Evolutionary conservation across 2,797 vertebrate species (phyloP), one percentile per base, ranked within the genome.

Genomic region (Gobio occitaniae): DNA sequence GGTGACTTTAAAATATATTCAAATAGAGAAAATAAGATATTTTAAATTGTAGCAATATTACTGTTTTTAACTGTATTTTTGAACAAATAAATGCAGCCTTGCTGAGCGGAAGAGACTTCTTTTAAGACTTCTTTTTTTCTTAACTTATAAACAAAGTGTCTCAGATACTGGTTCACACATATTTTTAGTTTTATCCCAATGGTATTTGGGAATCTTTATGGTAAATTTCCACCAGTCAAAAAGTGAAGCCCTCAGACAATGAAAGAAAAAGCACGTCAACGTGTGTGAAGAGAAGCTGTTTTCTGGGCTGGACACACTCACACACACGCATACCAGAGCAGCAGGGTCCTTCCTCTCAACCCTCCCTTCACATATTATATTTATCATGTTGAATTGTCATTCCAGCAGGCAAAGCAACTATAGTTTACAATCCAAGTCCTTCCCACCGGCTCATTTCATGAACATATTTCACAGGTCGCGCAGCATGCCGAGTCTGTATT

Each of bases 281-380:
- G 11, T 61, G 38, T 87, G 68, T 69, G 74, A 66, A 79, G 15
- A 41, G 48, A 78, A 12, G 59, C 29, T 65, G 65, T 59, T 68
- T 50, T 72, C 17, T 82, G 69, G 38, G 38, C 54, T 72, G n/a
- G 52, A 65, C 13, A 7, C 10, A 65, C 63, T 7, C 13, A 25
- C 41, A 13, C 74, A 61, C 66, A 82, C 13, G 54, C 59, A 88
- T 80, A 85, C 75, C 54, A 78, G 78, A 89, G 84, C 86, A 82
- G 82, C 81, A 50, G 86, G 78, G 52, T 83, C 65, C 56, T 87
- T 89, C 81, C 72, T 87, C 65, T 79, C 61, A 21, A 17, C 85
- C 68, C 85, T 71, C 74, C 66, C 83, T 83, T 84, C 82, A 77
- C 63, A 79, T 44, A 47, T 80, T 77, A 54, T 48, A 66, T 76